Base-by-base conservation (phyloP, 2,113 vertebrate genomes). In the Miniopterus natalensis region DNA sequence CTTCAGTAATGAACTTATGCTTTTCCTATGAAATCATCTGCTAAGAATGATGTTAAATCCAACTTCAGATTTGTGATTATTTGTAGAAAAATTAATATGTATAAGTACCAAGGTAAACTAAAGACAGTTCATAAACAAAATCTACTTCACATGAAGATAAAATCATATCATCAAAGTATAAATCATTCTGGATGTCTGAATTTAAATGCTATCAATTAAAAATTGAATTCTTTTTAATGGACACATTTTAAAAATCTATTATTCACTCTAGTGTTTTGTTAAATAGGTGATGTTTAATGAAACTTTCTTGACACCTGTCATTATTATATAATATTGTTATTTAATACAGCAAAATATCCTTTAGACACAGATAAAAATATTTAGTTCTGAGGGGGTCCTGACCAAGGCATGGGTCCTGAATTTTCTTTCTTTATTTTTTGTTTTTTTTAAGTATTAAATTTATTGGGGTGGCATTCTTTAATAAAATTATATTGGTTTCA, bases 31-130 rank as follows among this genome's bases (percentile, higher is more conserved):
- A 79, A 23, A 88, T 80, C 20, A 91, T 68, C 63, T 71, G 8
- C 57, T 84, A 61, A 85, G 25, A 96, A 90, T 84, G 21, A 80
- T 51, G 61, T 8, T 29, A 90, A 57, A 55, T 29, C 12, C 18
- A 57, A 61, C 12, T 65, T 86, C 51, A 89, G n/a, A 86, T 85
- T 29, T 86, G 92, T 93, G 47, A 47, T 78, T 85, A 79, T 73
- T 63, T 90, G 2, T 71, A 93, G 25, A 87, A n/a, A 95, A 86
- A 81, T 86, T 81, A 31, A 21, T 51, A 93, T 81, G 3, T 42
- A 81, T 36, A 53, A 9, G 13, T 8, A 31, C 17, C 74, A 85
- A 59, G 2, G 17, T 66, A 88, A 85, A 95, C 47, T 61, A 10
- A 92, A 89, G 49, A 25, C 10, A 79, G 29, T 36, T 79, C 17